Evolutionary conservation across 1,140 invertebrate species (phyloP).

Genomic region (Drosophila carrolli): DNA sequence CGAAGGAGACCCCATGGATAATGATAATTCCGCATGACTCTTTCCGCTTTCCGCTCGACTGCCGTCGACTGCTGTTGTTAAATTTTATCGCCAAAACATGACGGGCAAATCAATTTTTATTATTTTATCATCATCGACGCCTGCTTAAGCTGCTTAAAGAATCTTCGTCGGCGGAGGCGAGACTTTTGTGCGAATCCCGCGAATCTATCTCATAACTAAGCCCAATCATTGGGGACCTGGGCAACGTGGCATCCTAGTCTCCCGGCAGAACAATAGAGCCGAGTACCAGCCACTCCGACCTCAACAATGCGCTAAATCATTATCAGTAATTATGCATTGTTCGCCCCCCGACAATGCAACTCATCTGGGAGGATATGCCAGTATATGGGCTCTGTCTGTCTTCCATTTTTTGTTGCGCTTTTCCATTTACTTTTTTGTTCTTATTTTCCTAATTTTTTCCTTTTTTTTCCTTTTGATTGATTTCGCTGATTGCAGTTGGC

Average conservation of each 20-base stretch:
- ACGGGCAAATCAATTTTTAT: constrained; percentile 78
- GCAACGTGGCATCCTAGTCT: constrained; percentile 13
- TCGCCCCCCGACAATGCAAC: constrained; percentile 44
- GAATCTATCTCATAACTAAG: constrained; percentile 64
- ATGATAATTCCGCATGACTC: constrained; percentile 77
- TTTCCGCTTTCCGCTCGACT: constrained; percentile 18
- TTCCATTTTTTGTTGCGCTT: constrained; percentile 9
- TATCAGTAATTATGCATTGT: constrained; percentile 81
- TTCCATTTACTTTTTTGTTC: constrained; percentile 22
- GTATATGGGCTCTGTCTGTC: constrained; percentile 3
- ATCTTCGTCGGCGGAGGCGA: constrained; percentile 7
- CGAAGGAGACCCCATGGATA: constrained; percentile 36
- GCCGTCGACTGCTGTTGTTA: constrained; percentile 36
- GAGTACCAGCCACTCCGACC: constrained; percentile 23
- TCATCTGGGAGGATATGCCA: constrained; percentile 5
- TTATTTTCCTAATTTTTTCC: constrained; percentile 7
- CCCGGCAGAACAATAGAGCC: constrained; percentile 62
- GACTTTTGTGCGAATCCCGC: constrained; percentile 22
- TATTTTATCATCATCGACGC: constrained; percentile 71
- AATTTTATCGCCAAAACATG: constrained; percentile 76
- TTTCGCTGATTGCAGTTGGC: constrained; percentile 67
- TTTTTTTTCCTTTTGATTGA: constrained; percentile 60
- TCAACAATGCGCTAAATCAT: constrained; percentile 76
- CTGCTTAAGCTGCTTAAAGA: constrained; percentile 31
- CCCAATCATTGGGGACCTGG: constrained; percentile 42